Evolutionary conservation across 2,113 vertebrate species (phyloP).

Genomic region (chimpanzee (Pan troglodytes)): NHGRI_mPanTro3-v2.1_pri NC_072414.2:61190001-61190500

Average conservation of each 20-base stretch:
- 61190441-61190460: not conserved
- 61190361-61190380: not conserved
- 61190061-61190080: too few species aligned
- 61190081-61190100: too few species aligned
- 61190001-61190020: too few species aligned
- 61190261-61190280: slow-evolving; percentile 18
- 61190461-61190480: slow-evolving; percentile 20
- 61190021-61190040: too few species aligned
- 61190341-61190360: not conserved
- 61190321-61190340: not conserved
- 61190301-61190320: not conserved
- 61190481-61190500: slow-evolving; percentile 9
- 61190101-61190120: too few species aligned
- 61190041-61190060: too few species aligned
- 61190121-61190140: too few species aligned
- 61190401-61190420: not conserved
- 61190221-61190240: not conserved
- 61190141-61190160: too few species aligned
- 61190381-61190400: not conserved
- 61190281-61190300: slow-evolving; percentile 3
- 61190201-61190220: not conserved
- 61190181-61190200: too few species aligned
- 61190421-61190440: slow-evolving; percentile 13
- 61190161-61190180: too few species aligned
- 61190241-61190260: slow-evolving; percentile 20